phyloP scores from a whole-genome alignment of 2,113 vertebrate genomes.

The Emydura subglobosa region DNA sequence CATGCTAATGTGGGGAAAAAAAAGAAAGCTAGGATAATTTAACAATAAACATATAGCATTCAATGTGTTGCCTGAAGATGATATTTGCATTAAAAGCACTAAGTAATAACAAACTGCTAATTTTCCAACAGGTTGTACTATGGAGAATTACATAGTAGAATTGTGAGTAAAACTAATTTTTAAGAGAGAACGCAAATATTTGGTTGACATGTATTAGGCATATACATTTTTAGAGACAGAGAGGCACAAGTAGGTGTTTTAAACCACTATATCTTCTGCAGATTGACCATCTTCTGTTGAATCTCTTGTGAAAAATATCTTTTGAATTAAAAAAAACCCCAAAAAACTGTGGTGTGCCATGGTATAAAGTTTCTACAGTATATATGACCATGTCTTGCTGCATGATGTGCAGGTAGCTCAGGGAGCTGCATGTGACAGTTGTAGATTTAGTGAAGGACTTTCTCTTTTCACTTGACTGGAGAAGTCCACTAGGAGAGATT shows the following conservation, averaged over 20 bases:
- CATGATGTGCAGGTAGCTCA: background rate
- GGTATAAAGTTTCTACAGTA: background rate
- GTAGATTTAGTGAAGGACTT: constrained; percentile 16
- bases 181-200: background rate
- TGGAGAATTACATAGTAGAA: background rate
- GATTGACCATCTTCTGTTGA: background rate
- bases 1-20: background rate
- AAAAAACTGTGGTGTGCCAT: background rate
- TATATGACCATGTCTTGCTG: background rate
- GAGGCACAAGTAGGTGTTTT: background rate
- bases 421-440: background rate
- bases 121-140: background rate
- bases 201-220: background rate
- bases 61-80: background rate
- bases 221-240: background rate
- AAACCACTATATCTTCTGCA: background rate
- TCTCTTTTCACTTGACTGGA: constrained; percentile 27
- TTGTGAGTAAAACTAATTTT: background rate
- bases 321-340: background rate
- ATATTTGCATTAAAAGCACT: background rate
- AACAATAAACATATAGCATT: background rate
- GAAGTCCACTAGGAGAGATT: background rate
- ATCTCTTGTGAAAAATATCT: background rate
- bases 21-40: background rate
- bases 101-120: background rate